Evolutionary conservation across 2,113 vertebrate species (phyloP).

Genomic region (Rhinolophus sinicus): DNA sequence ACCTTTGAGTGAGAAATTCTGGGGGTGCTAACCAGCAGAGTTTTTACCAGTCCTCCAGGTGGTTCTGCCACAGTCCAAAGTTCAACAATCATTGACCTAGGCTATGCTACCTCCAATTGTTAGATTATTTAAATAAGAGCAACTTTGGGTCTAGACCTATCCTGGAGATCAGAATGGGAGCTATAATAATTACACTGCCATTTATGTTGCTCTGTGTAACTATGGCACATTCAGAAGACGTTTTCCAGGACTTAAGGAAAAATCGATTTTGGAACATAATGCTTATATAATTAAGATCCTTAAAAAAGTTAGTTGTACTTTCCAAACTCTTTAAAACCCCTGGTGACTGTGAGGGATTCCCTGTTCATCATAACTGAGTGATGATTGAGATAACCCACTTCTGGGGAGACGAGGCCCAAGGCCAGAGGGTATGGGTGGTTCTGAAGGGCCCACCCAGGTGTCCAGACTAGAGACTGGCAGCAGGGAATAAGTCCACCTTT

Average conservation of each 20-base stretch:
- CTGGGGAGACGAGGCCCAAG: not conserved
- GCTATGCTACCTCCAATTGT: not conserved
- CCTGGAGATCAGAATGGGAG: not conserved
- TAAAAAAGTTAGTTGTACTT: not conserved
- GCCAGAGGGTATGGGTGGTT: not conserved
- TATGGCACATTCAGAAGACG: not conserved
- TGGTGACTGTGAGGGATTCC: not conserved
- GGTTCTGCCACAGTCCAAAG: not conserved
- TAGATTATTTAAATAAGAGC: not conserved
- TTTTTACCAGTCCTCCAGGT: not conserved
- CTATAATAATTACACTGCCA: not conserved
- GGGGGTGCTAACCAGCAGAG: not conserved
- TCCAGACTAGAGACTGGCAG: not conserved
- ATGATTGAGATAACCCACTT: not conserved
- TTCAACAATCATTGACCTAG: not conserved
- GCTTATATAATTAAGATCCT: not conserved
- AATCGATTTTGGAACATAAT: not conserved
- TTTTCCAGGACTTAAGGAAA: not conserved
- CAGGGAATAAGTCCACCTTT: not conserved
- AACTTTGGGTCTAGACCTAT: not conserved
- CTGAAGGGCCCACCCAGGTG: not conserved
- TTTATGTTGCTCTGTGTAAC: not conserved
- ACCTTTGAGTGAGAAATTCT: not conserved
- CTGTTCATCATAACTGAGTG: not conserved
- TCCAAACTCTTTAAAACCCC: not conserved